phyloP scores from a whole-genome alignment of 2,113 vertebrate species.

The Furnarius figulus region DNA sequence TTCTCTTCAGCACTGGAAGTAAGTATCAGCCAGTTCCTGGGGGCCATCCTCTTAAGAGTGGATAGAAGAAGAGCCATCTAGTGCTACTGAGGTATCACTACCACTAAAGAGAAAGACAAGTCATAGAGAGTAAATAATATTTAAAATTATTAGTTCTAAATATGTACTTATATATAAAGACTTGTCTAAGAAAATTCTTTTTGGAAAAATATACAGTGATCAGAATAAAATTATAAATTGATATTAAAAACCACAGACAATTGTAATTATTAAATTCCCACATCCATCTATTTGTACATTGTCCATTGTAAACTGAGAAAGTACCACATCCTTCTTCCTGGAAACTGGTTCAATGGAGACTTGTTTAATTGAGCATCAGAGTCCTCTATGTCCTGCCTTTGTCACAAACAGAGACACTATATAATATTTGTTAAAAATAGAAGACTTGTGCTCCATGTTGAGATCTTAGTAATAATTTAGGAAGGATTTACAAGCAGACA shows the following conservation, averaged over 20 bases:
- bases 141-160: neutral
- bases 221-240: neutral
- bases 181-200: neutral
- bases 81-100: neutral
- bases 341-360: neutral
- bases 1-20: neutral
- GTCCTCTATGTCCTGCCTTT: neutral
- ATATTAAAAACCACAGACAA: neutral
- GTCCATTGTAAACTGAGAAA: neutral
- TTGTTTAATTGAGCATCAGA: neutral
- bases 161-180: neutral
- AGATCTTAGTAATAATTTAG: neutral
- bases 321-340: neutral
- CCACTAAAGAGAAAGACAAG: neutral
- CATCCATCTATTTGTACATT: neutral
- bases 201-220: neutral
- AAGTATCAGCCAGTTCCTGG: neutral
- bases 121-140: neutral
- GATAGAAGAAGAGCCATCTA: neutral
- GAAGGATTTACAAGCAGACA: neutral
- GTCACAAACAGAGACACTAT: neutral
- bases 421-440: neutral
- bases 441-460: neutral
- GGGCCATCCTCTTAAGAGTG: neutral
- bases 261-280: neutral